Conservation (phyloP, 2,797 vertebrate species). For the Neostethus bicornis region DNA sequence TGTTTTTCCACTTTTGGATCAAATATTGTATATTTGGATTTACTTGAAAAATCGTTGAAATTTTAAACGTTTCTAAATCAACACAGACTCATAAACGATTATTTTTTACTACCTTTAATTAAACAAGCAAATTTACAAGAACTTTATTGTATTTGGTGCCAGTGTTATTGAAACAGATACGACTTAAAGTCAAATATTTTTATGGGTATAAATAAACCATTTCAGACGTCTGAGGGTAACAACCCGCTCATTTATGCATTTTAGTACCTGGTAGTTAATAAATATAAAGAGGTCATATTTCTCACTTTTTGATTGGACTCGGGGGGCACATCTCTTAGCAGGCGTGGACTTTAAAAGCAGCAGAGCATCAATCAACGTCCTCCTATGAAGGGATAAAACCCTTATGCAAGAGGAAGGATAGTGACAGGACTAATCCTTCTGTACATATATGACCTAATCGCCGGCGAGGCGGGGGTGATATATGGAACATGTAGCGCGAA, state of each 20-base stretch:
- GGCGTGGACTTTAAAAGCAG: constrained; percentile 44
- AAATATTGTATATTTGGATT: not conserved
- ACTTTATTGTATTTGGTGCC: not conserved
- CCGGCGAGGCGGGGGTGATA: constrained; percentile 38
- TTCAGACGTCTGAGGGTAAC: constrained; percentile 4
- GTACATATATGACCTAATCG: constrained; percentile 46
- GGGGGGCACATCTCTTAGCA: constrained; percentile 43
- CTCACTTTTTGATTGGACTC: constrained; percentile 53
- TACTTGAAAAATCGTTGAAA: not conserved
- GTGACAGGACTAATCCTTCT: constrained; percentile 15
- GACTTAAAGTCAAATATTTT: not conserved
- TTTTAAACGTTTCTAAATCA: not conserved
- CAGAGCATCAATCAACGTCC: constrained; percentile 41
- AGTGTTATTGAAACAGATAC: too few species aligned
- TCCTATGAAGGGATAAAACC: constrained; percentile 4
- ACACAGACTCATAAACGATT: not conserved
- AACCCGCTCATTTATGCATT: constrained; percentile 10
- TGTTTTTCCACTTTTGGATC: not conserved
- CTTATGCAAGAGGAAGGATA: constrained; percentile 18
- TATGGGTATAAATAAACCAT: not conserved
- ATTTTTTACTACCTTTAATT: not conserved
- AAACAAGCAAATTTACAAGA: not conserved
- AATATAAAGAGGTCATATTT: constrained; percentile 51
- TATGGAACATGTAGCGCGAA: constrained; percentile 41
- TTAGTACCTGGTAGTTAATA: constrained; percentile 40